These are phyloP conservation scores for Pedionomus torquatus DNA, from an alignment of 2,113 vertebrate species.

Conservation along the genomic window DNA sequence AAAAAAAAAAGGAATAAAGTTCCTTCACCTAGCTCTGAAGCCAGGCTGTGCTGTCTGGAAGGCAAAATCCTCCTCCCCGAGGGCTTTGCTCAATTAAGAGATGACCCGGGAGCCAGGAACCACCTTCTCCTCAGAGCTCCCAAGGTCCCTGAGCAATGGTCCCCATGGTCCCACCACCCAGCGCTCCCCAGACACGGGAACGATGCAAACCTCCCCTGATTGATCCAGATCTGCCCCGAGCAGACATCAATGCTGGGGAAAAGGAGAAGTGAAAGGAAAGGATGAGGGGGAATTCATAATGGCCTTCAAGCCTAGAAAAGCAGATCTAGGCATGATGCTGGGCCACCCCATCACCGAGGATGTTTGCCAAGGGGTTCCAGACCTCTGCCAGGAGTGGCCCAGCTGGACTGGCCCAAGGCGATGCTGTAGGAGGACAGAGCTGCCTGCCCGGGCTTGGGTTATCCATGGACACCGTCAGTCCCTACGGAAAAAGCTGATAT, in stretches of 20 bases:
- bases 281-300: accelerated
- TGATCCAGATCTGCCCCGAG: neutral
- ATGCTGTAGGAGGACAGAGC: neutral
- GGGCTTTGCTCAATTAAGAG: neutral
- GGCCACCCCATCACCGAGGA: neutral
- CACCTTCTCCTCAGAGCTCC: neutral
- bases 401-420: neutral
- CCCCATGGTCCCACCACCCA: neutral
- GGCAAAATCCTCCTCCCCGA: neutral
- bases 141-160: neutral
- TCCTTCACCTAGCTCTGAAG: neutral
- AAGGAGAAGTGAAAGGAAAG: neutral
- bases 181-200: accelerated
- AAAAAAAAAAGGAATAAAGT: neutral
- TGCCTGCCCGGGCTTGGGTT: neutral
- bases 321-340: neutral
- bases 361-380: too few species aligned
- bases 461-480: neutral
- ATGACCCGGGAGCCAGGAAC: accelerated
- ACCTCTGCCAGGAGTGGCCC: neutral
- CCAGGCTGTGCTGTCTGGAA: neutral
- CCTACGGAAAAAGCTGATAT: neutral
- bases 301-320: neutral
- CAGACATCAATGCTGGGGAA: neutral
- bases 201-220: neutral